These are phyloP conservation scores for Pyrocoelia pectoralis DNA, from an alignment of 2,888 invertebrate genomes.

Conservation along the genomic window DNA sequence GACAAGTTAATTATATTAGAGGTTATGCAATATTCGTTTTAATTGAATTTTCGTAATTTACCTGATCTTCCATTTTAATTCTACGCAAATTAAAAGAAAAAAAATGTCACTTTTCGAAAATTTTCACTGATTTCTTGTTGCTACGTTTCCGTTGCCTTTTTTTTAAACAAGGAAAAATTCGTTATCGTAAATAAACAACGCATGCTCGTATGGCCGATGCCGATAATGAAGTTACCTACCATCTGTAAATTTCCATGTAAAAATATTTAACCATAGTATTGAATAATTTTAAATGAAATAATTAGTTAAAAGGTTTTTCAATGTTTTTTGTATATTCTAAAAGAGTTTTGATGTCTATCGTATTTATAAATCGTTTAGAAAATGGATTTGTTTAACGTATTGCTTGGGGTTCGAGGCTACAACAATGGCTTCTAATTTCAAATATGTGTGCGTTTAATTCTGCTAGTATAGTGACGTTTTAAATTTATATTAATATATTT, in stretches of 20 bases:
- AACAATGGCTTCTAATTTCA: conserved; percentile 30
- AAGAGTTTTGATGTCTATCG: not conserved
- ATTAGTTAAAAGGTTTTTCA: too few relatives aligned
- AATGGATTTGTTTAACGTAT: not conserved
- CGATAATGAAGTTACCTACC: not conserved
- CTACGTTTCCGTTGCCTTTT: not conserved
- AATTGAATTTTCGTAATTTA: not conserved
- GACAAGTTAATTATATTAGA: not conserved
- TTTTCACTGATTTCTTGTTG: not conserved
- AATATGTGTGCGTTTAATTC: conserved; percentile 25
- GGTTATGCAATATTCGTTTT: not conserved
- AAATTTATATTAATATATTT: conserved; percentile 8
- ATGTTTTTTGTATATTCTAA: not conserved
- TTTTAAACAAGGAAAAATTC: conserved; percentile 1
- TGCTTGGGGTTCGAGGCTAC: conserved; percentile 31
- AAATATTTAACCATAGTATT: not conserved
- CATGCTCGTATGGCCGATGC: not conserved
- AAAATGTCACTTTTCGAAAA: conserved; percentile 10
- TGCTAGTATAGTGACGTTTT: conserved; percentile 24
- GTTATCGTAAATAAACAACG: not conserved
- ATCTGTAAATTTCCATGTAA: not conserved
- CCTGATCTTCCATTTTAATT: conserved; percentile 23
- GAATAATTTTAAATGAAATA: too few relatives aligned
- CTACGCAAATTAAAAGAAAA: not conserved
- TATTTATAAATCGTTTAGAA: not conserved